These are phyloP conservation scores for Catamblyrhynchus diadema DNA, from an alignment of 2,797 vertebrate genomes.

Conservation along the genomic window DNA sequence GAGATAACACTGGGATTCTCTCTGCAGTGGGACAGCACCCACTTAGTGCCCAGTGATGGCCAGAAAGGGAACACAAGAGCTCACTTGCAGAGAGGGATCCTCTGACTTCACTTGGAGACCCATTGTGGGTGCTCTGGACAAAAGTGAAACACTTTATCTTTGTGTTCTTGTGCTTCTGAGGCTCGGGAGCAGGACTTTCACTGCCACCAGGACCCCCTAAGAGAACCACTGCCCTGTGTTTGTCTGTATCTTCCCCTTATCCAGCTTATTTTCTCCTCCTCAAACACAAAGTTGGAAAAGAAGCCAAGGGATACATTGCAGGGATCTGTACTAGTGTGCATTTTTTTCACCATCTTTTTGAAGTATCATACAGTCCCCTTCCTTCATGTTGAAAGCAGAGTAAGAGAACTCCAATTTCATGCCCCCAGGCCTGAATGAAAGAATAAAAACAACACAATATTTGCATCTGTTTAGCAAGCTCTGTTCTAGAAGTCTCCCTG, in stretches of 20 bases:
- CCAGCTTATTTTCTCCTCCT: slow-evolving; percentile 28
- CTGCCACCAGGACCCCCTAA: not conserved
- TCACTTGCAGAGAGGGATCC: not conserved
- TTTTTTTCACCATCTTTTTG: slow-evolving; percentile 54
- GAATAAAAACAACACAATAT: slow-evolving; percentile 77
- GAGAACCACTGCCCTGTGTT: not conserved
- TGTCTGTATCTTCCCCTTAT: not conserved
- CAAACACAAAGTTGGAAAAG: slow-evolving; percentile 23
- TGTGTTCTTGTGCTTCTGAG: not conserved
- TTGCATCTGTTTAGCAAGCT: slow-evolving; percentile 77
- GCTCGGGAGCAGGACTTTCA: not conserved
- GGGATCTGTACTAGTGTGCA: slow-evolving; percentile 14
- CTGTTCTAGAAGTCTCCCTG: slow-evolving; percentile 63
- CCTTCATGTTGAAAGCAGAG: slow-evolving; percentile 71
- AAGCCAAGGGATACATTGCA: not conserved
- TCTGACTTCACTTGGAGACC: not conserved
- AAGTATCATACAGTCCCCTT: slow-evolving; percentile 66
- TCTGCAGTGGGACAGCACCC: fast-evolving
- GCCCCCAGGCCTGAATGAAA: slow-evolving; percentile 71
- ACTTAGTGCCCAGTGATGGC: fast-evolving
- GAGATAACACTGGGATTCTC: not conserved
- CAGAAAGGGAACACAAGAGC: not conserved
- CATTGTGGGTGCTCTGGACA: not conserved
- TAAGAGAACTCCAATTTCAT: slow-evolving; percentile 72
- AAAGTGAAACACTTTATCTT: not conserved